Conservation (phyloP, 2,113 vertebrate genomes). For the Scophthalmus maximus region DNA sequence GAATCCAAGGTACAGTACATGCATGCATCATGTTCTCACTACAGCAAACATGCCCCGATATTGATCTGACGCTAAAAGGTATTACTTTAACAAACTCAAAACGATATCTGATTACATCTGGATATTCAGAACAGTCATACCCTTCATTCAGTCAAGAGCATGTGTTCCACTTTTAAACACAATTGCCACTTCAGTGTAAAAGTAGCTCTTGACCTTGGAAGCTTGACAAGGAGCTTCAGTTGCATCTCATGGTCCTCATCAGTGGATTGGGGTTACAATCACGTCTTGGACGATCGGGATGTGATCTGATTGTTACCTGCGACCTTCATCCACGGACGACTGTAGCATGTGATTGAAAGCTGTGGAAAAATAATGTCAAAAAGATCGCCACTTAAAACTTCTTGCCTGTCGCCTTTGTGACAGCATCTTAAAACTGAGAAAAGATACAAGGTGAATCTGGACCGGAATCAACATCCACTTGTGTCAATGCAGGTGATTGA, state of each 20-base stretch:
- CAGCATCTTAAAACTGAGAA: no score
- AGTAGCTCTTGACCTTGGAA: background rate
- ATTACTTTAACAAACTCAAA: background rate
- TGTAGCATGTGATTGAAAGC: no score
- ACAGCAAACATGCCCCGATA: background rate
- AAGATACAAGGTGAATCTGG: background rate
- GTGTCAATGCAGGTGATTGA: constrained; percentile 88
- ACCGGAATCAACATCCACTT: background rate
- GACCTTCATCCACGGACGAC: no score
- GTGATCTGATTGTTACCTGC: no score
- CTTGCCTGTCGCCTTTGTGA: no score
- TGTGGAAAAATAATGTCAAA: no score
- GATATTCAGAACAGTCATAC: background rate
- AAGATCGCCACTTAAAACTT: no score
- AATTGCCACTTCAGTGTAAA: background rate
- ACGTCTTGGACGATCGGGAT: no score
- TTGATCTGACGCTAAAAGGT: background rate
- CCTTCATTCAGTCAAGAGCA: background rate
- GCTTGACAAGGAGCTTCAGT: background rate
- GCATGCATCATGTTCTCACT: background rate
- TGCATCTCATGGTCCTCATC: background rate
- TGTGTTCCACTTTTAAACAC: background rate
- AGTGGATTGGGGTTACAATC: background rate
- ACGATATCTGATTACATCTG: no score
- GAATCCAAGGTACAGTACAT: constrained; percentile 88